A percentile compares a stretch with the other conserved stretches of the same genome.
Evolutionary conservation across 2,797 vertebrate species (phyloP).

Genomic region (Arrhamphus sclerolepis): DNA sequence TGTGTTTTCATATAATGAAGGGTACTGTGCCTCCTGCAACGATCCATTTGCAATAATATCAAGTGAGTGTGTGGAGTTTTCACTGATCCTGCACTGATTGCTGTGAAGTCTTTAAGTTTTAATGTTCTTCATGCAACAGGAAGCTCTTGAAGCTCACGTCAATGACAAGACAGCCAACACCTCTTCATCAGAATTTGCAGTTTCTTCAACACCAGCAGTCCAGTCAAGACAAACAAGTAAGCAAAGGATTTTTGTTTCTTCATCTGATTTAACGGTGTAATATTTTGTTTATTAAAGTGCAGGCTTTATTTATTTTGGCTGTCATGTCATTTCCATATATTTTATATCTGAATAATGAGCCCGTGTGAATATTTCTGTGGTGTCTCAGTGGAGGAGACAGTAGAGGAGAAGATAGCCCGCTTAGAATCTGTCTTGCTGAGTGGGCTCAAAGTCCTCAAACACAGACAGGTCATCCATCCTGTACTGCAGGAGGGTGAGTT

Average conservation of each 20-base stretch:
- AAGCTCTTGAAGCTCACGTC: constrained; percentile 74
- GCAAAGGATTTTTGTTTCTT: neutral
- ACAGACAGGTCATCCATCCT: constrained; percentile 93
- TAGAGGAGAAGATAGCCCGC: constrained; percentile 55
- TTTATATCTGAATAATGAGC: too few species aligned
- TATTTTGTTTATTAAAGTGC: neutral
- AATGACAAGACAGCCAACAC: constrained; percentile 39
- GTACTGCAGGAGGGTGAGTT: constrained; percentile 89
- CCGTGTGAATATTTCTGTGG: constrained; percentile 2
- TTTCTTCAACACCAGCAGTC: constrained; percentile 8
- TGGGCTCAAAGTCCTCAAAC: constrained; percentile 84
- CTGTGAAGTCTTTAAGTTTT: neutral
- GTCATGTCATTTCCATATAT: too few species aligned
- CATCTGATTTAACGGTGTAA: neutral
- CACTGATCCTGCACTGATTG: neutral
- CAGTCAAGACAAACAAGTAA: constrained; percentile 33
- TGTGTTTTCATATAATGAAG: neutral
- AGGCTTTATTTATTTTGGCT: too few species aligned
- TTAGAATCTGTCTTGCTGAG: constrained; percentile 84
- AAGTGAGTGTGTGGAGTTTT: neutral
- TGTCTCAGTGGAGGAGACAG: constrained; percentile 41
- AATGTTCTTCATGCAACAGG: constrained; percentile 56
- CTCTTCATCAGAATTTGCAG: constrained; percentile 15
- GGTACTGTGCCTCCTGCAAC: neutral
- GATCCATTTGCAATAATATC: too few species aligned